Conservation (phyloP, 2,888 invertebrate species). For the Pseudoips prasinana region DNA sequence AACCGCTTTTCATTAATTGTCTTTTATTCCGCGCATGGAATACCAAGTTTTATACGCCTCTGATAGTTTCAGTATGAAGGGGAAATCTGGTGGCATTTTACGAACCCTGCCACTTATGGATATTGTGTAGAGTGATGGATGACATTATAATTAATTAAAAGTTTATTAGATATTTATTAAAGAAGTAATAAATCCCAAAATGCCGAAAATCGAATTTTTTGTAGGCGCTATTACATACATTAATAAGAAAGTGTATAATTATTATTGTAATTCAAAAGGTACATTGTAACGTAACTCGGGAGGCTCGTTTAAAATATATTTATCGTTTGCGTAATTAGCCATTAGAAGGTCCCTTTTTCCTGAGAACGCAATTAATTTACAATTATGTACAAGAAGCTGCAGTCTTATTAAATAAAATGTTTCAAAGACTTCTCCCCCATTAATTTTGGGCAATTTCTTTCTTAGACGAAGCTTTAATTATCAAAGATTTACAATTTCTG, state of each 20-base stretch:
- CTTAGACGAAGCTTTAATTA: slow-evolving; percentile 52
- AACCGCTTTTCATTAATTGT: slow-evolving; percentile 29
- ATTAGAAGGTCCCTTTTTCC: slow-evolving; percentile 61
- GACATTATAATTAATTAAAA: no score
- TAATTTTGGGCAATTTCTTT: slow-evolving; percentile 60
- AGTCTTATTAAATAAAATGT: slow-evolving; percentile 74
- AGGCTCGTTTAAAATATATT: slow-evolving; percentile 54
- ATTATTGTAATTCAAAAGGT: slow-evolving; percentile 20
- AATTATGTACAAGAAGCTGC: slow-evolving; percentile 72
- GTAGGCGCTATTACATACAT: no score
- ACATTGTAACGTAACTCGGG: slow-evolving; percentile 33
- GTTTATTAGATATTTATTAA: no score
- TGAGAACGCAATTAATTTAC: slow-evolving; percentile 70
- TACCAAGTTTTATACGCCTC: slow-evolving; percentile 11
- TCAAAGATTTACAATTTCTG: slow-evolving; percentile 33
- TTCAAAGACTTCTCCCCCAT: slow-evolving; percentile 54
- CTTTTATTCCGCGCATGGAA: slow-evolving; percentile 26
- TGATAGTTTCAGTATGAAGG: no score
- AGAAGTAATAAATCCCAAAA: no score
- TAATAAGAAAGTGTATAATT: no score
- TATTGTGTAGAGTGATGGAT: no score
- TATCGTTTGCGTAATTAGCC: slow-evolving; percentile 66
- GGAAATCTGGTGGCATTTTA: no score
- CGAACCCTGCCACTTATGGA: no score
- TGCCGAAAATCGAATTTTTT: no score